Evolutionary conservation across 2,888 invertebrate species (phyloP).

Genomic region (Mylabris sibirica): DNA sequence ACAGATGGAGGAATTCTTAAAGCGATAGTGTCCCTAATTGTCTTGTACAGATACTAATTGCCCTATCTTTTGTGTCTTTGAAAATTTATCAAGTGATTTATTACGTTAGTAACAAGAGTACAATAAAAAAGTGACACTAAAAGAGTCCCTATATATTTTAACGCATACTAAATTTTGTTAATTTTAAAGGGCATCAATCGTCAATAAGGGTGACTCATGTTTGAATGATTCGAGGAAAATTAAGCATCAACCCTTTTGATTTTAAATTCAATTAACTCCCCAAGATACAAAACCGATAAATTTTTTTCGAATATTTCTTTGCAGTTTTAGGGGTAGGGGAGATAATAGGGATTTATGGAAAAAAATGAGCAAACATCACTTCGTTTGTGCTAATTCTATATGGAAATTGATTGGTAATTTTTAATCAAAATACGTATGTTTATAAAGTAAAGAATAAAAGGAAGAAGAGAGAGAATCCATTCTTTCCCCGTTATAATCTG

Average conservation of each 20-base stretch:
- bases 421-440: background rate
- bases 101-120: background rate
- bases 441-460: background rate
- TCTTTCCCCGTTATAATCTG: background rate
- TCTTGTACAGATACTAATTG: slow-evolving; percentile 9
- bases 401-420: background rate
- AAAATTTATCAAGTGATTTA: slow-evolving; percentile 7
- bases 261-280: background rate
- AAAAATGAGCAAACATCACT: background rate
- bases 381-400: background rate
- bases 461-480: background rate
- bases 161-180: background rate
- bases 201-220: background rate
- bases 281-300: background rate
- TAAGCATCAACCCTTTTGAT: background rate
- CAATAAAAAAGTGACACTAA: background rate
- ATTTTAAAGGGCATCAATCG: background rate
- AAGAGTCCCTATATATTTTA: background rate
- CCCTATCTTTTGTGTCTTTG: slow-evolving; percentile 9
- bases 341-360: background rate
- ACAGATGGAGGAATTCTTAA: slow-evolving; percentile 9
- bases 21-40: slow-evolving; percentile 8
- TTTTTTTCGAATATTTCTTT: background rate
- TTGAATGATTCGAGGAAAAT: background rate
- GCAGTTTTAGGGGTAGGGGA: background rate